These are phyloP conservation scores for Ancistrus triradiatus DNA, from an alignment of 2,113 vertebrate genomes.

Conservation along the genomic window DNA sequence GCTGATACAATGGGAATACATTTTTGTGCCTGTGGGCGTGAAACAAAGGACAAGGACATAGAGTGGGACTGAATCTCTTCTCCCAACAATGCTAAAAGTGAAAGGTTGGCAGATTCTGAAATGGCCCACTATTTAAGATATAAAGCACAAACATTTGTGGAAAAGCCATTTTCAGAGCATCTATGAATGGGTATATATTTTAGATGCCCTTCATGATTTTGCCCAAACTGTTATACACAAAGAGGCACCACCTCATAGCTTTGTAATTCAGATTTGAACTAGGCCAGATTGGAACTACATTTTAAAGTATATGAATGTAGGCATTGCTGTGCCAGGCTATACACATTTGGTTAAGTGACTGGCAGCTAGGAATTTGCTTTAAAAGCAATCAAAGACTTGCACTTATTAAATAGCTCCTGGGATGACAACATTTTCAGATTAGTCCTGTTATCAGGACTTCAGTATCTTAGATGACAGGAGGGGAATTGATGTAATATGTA, in stretches of 20 bases:
- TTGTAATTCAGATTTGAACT: no score
- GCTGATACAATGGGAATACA: slow-evolving; percentile 41
- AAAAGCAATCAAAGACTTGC: neutral
- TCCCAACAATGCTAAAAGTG: slow-evolving; percentile 21
- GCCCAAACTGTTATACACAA: no score
- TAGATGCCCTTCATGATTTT: no score
- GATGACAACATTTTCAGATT: slow-evolving; percentile 21
- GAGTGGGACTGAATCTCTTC: slow-evolving; percentile 36
- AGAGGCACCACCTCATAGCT: no score
- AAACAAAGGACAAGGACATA: slow-evolving; percentile 45
- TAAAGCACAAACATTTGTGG: no score
- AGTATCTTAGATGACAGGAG: slow-evolving; percentile 22
- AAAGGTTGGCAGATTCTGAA: slow-evolving; percentile 12
- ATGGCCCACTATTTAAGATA: neutral
- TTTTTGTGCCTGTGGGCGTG: slow-evolving; percentile 47
- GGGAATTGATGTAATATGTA: slow-evolving; percentile 19
- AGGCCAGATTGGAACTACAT: neutral
- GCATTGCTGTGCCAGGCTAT: neutral
- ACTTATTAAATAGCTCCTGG: slow-evolving; percentile 5
- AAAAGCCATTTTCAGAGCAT: no score
- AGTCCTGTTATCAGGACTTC: slow-evolving; percentile 17
- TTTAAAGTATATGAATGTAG: neutral
- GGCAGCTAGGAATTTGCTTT: slow-evolving; percentile 7
- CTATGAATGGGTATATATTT: no score
- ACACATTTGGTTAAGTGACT: slow-evolving; percentile 14